These are phyloP conservation scores for Frankliniella intonsa DNA, from an alignment of 2,888 invertebrate species.

Conservation along the genomic window DNA sequence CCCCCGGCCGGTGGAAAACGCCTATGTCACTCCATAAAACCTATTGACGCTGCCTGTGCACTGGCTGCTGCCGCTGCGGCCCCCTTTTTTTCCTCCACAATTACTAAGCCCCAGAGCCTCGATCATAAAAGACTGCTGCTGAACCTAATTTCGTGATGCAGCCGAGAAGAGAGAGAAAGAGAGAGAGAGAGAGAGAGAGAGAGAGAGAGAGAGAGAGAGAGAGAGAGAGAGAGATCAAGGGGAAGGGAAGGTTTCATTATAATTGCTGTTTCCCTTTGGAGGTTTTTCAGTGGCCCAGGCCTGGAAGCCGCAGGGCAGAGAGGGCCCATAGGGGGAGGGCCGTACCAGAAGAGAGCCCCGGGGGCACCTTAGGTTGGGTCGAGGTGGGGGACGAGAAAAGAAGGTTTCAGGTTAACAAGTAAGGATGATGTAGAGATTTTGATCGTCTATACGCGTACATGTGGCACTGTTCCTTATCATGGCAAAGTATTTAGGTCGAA, in stretches of 20 bases:
- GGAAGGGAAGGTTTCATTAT: not conserved
- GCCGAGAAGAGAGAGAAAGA: not conserved
- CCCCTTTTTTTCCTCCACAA: not conserved
- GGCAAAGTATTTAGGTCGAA: no score
- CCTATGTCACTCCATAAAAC: constrained; percentile 11
- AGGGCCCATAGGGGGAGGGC: not conserved
- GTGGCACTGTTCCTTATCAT: no score
- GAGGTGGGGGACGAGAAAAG: no score
- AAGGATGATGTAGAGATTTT: no score
- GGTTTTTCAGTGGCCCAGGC: not conserved
- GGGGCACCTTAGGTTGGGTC: no score
- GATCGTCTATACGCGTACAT: no score
- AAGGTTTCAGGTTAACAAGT: no score
- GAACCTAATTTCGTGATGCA: not conserved
- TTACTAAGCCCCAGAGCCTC: not conserved
- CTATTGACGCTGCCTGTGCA: not conserved
- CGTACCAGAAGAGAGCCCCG: not conserved
- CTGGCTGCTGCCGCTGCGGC: not conserved
- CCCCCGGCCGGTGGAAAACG: not conserved
- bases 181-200: no score
- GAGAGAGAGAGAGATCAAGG: not conserved
- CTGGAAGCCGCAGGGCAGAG: not conserved
- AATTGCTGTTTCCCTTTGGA: constrained; percentile 1
- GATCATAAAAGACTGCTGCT: not conserved
- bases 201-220: no score